Conservation (phyloP, 2,888 invertebrate species). For the Ochlodes sylvanus region DNA sequence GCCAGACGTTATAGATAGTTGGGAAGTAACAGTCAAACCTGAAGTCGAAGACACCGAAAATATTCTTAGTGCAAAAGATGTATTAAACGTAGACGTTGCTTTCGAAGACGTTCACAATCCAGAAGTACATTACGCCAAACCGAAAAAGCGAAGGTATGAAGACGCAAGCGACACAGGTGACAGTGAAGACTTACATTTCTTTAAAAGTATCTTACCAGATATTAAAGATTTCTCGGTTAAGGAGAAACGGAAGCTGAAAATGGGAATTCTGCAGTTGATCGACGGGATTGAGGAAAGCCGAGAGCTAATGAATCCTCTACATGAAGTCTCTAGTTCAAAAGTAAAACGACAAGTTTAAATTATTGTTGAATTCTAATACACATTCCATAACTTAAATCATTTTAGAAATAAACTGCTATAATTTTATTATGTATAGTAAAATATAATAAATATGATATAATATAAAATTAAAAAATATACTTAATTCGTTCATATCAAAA, state of each 20-base stretch:
- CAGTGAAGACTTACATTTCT: slow-evolving; percentile 71
- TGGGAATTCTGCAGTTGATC: slow-evolving; percentile 77
- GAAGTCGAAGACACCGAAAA: slow-evolving; percentile 13
- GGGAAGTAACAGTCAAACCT: slow-evolving; percentile 25
- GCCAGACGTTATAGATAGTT: slow-evolving; percentile 1
- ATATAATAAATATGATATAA: no score
- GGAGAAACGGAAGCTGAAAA: slow-evolving; percentile 82
- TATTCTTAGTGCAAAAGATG: neutral
- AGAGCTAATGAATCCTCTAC: slow-evolving; percentile 30
- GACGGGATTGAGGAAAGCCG: slow-evolving; percentile 65
- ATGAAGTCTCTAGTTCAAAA: slow-evolving; percentile 32
- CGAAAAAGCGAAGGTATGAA: slow-evolving; percentile 23
- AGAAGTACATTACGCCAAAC: neutral
- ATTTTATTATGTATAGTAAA: no score
- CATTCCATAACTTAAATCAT: neutral
- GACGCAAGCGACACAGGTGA: slow-evolving; percentile 45
- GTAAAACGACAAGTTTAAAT: slow-evolving; percentile 1
- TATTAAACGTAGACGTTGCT: slow-evolving; percentile 1
- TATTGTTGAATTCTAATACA: neutral
- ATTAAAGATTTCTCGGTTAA: slow-evolving; percentile 73
- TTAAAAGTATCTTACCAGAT: slow-evolving; percentile 81
- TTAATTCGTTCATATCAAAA: no score
- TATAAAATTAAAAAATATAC: no score
- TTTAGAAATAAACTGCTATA: neutral
- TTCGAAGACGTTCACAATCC: neutral